phyloP scores from a whole-genome alignment of 2,888 invertebrate genomes.

The Macaria notata region DNA sequence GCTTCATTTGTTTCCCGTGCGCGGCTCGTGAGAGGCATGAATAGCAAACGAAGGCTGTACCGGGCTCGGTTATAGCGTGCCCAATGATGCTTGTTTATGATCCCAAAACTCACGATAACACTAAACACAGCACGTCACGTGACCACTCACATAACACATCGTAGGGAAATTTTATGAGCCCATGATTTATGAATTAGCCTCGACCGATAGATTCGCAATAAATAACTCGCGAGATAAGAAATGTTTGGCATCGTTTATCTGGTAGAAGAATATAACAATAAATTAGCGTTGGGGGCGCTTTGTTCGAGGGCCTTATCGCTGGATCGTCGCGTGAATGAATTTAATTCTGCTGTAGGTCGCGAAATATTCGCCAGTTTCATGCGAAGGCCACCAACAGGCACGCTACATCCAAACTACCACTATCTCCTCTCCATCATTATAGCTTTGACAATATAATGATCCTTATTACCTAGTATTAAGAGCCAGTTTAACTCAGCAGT shows the following conservation, averaged over 20 bases:
- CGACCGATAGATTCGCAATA: not conserved
- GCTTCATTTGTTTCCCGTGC: constrained; percentile 56
- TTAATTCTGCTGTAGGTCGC: constrained; percentile 13
- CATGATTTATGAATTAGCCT: not conserved
- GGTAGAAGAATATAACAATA: constrained; percentile 16
- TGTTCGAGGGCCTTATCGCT: constrained; percentile 10
- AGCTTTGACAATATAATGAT: no score
- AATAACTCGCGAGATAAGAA: not conserved
- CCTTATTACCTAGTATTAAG: not conserved
- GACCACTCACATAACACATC: not conserved
- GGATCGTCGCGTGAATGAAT: constrained; percentile 20
- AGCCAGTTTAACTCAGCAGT: not conserved
- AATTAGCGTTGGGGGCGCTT: constrained; percentile 8
- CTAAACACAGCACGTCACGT: constrained; percentile 1
- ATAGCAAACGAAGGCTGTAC: constrained; percentile 28
- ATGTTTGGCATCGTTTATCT: constrained; percentile 8
- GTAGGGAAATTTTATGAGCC: not conserved
- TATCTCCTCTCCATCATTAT: no score
- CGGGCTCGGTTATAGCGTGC: constrained; percentile 7
- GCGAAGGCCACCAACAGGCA: constrained; percentile 9
- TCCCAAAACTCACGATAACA: not conserved
- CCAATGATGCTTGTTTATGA: constrained; percentile 8
- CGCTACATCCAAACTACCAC: no score
- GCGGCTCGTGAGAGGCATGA: constrained; percentile 52
- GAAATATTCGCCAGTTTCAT: not conserved